Evolutionary conservation across 2,797 vertebrate genomes (phyloP), one percentile per base, ranked within the genome.

Genomic region (Lepilemur ruficaudatus): DNA sequence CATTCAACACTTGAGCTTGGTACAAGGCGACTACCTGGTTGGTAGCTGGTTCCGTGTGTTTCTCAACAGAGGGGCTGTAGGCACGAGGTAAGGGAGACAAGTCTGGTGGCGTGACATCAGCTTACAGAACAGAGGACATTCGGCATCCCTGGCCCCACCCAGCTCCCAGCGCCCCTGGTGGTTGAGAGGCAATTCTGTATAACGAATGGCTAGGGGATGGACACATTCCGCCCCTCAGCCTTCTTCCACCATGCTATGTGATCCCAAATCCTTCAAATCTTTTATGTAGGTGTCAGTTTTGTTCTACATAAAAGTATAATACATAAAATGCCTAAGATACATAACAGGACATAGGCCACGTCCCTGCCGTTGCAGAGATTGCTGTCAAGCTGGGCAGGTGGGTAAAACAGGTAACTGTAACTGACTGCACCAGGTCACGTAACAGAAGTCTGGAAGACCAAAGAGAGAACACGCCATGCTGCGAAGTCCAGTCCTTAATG

Each of bases 381-480:
- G 15, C 61, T 38, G 1, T 23, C 25, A 61, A 35, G 46, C 43
- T 87, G 35, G 41, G 20, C 63, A 89, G 28, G 7, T 8, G 57
- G 78, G 59, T 35, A 73, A 80, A 80, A 63, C 32, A 32, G 65
- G 57, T 55, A 43, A 69, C 78, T 14, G 18, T 38, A 76, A 70
- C 12, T 23, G 48, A 75, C n/a, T 28, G 52, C 30, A 46, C n/a
- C 80, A 73, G 14, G 43, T 1, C 0, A 46, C 38, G 11, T 38
- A 50, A 32, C n/a, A 43, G 25, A 96, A 89, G 38, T 46, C 67
- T 81, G 35, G 79, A n/a, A 78, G 55, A 30, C 59, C 57, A 50
- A 46, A 13, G 14, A 32, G 57, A 87, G n/a, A 35, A n/a, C 50
- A 7, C 5, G 32, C 65, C n/a, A 30, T 3, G 7, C 46, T 69